Evolutionary conservation across 2,113 vertebrate genomes (phyloP).

Genomic region (Orientallactaga bullata): DNA sequence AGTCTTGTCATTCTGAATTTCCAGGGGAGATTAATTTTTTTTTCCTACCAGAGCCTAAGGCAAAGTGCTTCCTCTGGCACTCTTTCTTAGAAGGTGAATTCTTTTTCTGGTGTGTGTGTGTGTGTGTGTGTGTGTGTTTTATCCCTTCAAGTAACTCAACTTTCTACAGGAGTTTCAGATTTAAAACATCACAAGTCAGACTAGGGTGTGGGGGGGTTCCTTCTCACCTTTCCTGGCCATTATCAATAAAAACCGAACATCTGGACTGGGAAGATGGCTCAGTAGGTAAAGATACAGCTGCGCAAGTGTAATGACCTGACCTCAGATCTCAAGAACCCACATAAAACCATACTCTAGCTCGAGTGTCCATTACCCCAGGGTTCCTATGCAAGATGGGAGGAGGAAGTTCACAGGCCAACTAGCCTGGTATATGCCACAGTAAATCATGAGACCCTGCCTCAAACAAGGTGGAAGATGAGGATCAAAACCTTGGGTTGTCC

Average conservation of each 20-base stretch:
- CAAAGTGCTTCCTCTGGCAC: not conserved
- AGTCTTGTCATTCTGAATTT: not conserved
- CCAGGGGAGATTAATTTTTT: not conserved
- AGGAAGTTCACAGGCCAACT: too few species aligned
- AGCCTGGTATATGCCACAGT: too few species aligned
- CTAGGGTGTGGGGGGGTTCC: too few species aligned
- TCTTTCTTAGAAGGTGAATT: not conserved
- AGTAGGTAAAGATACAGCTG: not conserved
- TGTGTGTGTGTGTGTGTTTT: not conserved
- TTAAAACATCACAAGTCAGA: not conserved
- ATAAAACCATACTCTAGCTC: too few species aligned
- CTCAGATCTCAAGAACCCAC: too few species aligned
- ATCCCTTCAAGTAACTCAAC: not conserved
- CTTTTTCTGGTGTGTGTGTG: not conserved
- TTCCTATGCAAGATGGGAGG: too few species aligned
- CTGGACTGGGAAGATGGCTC: not conserved
- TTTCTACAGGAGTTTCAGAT: not conserved
- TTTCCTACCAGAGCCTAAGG: not conserved
- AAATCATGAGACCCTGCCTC: too few species aligned
- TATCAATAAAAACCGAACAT: not conserved
- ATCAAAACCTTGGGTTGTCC: too few species aligned
- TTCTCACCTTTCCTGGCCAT: not conserved
- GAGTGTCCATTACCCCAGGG: too few species aligned
- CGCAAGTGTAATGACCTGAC: too few species aligned
- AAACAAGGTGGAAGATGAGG: too few species aligned